Evolutionary conservation across 2,113 vertebrate species (phyloP).

Genomic region (Micronycteris hirsuta): DNA sequence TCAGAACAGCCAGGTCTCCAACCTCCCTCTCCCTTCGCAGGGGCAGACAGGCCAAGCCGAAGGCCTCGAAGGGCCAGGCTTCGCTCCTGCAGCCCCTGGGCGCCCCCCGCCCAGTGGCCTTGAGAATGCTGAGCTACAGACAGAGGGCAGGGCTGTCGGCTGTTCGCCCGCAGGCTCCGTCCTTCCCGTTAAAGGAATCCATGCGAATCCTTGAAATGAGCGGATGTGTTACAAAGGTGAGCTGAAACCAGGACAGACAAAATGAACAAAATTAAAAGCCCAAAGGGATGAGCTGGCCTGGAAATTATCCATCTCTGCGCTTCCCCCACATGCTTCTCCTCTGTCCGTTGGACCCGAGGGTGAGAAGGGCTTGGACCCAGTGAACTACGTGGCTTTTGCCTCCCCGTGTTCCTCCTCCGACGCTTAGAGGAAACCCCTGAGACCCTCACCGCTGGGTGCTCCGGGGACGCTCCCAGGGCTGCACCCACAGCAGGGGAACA

Average conservation of each 20-base stretch:
- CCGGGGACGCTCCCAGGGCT: background rate
- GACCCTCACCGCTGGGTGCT: background rate
- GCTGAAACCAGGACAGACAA: constrained; percentile 39
- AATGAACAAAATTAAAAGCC: background rate
- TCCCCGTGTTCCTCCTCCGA: background rate
- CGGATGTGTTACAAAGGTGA: background rate
- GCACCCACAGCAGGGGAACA: background rate
- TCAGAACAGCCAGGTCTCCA: background rate
- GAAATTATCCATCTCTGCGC: background rate
- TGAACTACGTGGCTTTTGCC: background rate
- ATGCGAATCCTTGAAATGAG: background rate
- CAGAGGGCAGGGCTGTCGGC: background rate
- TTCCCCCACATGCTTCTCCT: background rate
- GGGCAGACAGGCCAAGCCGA: background rate
- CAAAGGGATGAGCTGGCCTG: constrained; percentile 33
- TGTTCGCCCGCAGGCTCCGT: background rate
- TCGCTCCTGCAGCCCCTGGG: background rate
- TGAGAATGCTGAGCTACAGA: background rate
- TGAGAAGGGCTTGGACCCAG: background rate
- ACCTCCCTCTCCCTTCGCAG: background rate
- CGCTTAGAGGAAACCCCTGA: background rate
- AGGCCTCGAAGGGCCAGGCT: background rate
- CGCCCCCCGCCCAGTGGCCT: background rate
- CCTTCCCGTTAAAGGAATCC: background rate
- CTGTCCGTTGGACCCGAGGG: background rate